These are phyloP conservation scores for Enoplolaimus lenunculus DNA, from an alignment of 2,888 invertebrate genomes.

Conservation along the genomic window DNA sequence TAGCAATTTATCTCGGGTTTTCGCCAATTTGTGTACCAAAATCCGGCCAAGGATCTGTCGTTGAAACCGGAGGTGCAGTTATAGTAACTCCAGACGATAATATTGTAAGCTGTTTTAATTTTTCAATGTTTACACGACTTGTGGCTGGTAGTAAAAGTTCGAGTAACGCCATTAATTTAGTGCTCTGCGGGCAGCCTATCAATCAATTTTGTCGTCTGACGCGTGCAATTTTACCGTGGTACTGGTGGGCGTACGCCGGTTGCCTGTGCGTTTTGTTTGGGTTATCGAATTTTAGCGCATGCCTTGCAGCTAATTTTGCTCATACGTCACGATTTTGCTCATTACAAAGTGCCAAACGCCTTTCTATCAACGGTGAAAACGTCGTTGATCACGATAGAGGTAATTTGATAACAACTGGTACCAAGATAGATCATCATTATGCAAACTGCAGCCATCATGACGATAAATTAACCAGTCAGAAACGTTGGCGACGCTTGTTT, in stretches of 20 bases:
- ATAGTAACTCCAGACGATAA: neutral
- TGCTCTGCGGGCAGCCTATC: constrained; percentile 18
- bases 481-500: neutral
- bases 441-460: neutral
- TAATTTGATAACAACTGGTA: neutral
- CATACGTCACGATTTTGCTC: neutral
- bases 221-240: constrained; percentile 19
- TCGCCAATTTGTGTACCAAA: constrained; percentile 19
- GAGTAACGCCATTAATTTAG: constrained; percentile 12
- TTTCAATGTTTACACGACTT: constrained; percentile 16
- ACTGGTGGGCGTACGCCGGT: constrained; percentile 18
- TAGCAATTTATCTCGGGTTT: constrained; percentile 17
- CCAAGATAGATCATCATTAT: too few relatives aligned
- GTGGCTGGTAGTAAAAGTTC: neutral
- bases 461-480: neutral
- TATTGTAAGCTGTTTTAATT: constrained; percentile 14
- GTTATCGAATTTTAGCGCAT: constrained; percentile 14
- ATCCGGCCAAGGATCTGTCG: constrained; percentile 1
- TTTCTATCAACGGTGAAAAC: neutral
- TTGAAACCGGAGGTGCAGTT: too few relatives aligned
- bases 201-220: constrained; percentile 19
- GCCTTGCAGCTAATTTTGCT: constrained; percentile 20
- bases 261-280: constrained; percentile 17
- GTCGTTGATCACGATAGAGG: neutral
- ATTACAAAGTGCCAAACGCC: neutral